Evolutionary conservation across 2,113 vertebrate genomes (phyloP).

Genomic region (Lamprotornis superbus): DNA sequence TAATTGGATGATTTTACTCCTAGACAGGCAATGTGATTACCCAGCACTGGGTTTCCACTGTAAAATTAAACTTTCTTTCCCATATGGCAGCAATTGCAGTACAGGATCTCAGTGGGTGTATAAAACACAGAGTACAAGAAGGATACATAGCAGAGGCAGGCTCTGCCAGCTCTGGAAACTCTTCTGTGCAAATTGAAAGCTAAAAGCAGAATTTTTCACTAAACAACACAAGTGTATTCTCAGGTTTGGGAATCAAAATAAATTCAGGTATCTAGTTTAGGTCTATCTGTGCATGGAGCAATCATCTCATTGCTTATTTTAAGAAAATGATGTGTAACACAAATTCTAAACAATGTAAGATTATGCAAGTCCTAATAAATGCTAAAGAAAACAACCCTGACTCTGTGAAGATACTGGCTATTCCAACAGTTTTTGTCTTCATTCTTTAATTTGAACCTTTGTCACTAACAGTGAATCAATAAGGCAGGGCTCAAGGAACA

Average conservation of each 20-base stretch:
- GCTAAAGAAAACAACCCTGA: neutral
- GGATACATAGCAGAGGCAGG: neutral
- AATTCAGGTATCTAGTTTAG: neutral
- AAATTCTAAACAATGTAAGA: neutral
- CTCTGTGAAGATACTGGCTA: neutral
- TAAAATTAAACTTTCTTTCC: conserved; percentile 25
- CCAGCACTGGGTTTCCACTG: neutral
- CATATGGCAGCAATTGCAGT: conserved; percentile 49
- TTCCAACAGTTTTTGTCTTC: neutral
- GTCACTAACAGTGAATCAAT: neutral
- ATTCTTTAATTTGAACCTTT: neutral
- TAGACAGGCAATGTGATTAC: neutral
- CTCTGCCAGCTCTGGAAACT: neutral
- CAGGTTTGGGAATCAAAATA: neutral
- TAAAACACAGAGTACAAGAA: conserved; percentile 1
- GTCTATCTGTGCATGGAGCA: neutral
- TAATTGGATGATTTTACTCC: neutral
- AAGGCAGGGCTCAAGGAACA: neutral
- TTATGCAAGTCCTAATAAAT: neutral
- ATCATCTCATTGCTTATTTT: neutral
- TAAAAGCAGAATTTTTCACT: neutral
- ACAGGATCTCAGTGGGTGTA: conserved; percentile 28
- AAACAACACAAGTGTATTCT: neutral
- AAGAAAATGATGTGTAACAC: neutral
- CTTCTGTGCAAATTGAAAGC: conserved; percentile 7